These are phyloP conservation scores for Drosophila nasuta DNA, from an alignment of 1,140 invertebrate species.

Conservation along the genomic window DNA sequence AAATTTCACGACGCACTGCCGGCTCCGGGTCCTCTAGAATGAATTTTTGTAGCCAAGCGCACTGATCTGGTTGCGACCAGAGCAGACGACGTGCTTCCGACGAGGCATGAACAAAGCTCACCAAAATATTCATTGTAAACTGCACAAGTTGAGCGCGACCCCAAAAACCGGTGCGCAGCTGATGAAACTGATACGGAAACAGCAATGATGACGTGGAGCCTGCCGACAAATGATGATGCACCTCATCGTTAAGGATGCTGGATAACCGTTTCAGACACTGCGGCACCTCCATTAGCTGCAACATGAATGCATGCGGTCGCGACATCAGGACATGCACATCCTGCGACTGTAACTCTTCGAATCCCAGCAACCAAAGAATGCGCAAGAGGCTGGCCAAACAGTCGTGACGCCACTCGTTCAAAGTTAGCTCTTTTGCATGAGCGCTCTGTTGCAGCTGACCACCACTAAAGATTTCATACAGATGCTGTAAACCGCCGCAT, in stretches of 20 bases:
- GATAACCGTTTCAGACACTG: constrained; percentile 92
- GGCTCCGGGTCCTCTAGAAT: constrained; percentile 94
- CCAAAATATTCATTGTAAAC: constrained; percentile 92
- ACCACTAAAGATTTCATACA: constrained; percentile 97
- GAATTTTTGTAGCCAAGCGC: constrained; percentile 90
- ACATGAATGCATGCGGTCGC: constrained; percentile 89
- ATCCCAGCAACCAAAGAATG: constrained; percentile 92
- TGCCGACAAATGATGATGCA: constrained; percentile 85
- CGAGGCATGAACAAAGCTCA: constrained; percentile 93
- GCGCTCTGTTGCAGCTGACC: constrained; percentile 89
- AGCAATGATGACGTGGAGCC: constrained; percentile 86
- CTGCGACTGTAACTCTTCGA: constrained; percentile 87
- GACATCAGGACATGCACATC: constrained; percentile 89
- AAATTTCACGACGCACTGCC: constrained; percentile 93
- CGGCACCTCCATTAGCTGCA: constrained; percentile 93
- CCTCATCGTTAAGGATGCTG: constrained; percentile 94
- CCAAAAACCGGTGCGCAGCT: constrained; percentile 95
- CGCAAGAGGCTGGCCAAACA: constrained; percentile 93
- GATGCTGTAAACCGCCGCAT: constrained; percentile 93
- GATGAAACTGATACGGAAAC: constrained; percentile 87
- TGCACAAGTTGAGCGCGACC: constrained; percentile 93
- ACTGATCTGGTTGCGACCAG: constrained; percentile 89
- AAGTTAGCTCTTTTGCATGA: constrained; percentile 86
- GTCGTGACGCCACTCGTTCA: constrained; percentile 97
- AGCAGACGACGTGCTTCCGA: constrained; percentile 88